Conservation (phyloP, 2,113 vertebrate species). For the Indicator maculatus region DNA sequence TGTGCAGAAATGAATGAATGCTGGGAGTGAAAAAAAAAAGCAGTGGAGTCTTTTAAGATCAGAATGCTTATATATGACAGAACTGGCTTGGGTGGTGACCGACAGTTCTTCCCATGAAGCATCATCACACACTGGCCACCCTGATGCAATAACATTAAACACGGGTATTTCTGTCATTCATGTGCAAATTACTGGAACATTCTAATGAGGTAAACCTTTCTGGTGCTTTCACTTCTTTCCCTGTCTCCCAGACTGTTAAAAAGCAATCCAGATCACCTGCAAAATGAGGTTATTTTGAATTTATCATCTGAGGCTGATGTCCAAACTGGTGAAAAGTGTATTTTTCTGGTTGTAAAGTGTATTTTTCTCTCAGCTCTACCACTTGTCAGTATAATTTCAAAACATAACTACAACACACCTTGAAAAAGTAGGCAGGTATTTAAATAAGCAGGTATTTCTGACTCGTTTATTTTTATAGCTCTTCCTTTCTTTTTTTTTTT, state of each 20-base stretch:
- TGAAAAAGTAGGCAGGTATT: not conserved
- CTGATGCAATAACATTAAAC: not conserved
- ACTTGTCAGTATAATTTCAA: constrained; percentile 16
- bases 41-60: not conserved
- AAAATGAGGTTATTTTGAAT: constrained; percentile 53
- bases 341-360: not conserved
- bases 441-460: not conserved
- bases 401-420: constrained; percentile 12
- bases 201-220: not conserved
- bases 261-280: not conserved
- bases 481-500: not conserved
- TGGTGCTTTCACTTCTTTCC: not conserved
- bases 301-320: not conserved
- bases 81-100: not conserved
- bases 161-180: not conserved
- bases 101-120: not conserved
- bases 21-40: not conserved
- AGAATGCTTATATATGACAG: not conserved
- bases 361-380: constrained; percentile 11
- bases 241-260: not conserved
- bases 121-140: not conserved
- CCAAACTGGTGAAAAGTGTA: constrained; percentile 21
- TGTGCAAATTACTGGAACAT: not conserved
- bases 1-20: not conserved
- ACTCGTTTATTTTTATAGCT: not conserved